Evolutionary conservation across 2,113 vertebrate species (phyloP), one percentile per base, ranked within the genome.

Genomic region (Pedionomus torquatus): DNA sequence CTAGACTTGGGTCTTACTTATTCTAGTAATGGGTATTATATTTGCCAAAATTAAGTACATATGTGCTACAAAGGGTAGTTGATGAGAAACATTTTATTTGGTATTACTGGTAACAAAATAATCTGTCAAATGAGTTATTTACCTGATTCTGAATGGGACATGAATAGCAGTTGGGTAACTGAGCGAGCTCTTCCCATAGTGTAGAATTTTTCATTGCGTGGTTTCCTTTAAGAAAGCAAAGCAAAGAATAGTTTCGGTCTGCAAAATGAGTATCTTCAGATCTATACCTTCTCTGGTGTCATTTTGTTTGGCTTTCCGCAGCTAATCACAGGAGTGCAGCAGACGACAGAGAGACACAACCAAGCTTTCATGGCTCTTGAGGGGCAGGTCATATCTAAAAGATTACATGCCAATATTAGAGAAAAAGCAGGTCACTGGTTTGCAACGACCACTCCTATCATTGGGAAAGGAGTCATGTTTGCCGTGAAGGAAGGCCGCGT

Each of bases 351-450:
- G 97, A 98, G 99, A 77, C 99, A 99, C 96, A 99, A 99, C 95
- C 99, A 99, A 97, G 99, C 99, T 55, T 99, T 99, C 97, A 98
- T 99, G 99, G 99, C 99, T 30, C 98, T 99, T 35, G 99, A 99
- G 96, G 99, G 99, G 37, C 99, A 99, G 80, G 98, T 99, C 71
- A 99, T 99, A 72, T 98, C 99, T 77, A 99, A 99, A 96, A 98
- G 98, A 70, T 97, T 99, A 44, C 98, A 99, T 13, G 97, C 98
- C 95, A 98, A 61, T 84, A 98, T 98, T 72, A 98, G 98, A 78
- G 99, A 99, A 88, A 99, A 99, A 97, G 98, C 98, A 2, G 99
- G 99, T 51, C 99, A 99, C 98, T 99, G 99, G 99, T 99, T 99
- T 11, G 99, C 99, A 75, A 99, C 98, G 23, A 98, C 98, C 93